Base-by-base conservation (phyloP, 2,113 vertebrate species). In the Lagopus leucura region DNA sequence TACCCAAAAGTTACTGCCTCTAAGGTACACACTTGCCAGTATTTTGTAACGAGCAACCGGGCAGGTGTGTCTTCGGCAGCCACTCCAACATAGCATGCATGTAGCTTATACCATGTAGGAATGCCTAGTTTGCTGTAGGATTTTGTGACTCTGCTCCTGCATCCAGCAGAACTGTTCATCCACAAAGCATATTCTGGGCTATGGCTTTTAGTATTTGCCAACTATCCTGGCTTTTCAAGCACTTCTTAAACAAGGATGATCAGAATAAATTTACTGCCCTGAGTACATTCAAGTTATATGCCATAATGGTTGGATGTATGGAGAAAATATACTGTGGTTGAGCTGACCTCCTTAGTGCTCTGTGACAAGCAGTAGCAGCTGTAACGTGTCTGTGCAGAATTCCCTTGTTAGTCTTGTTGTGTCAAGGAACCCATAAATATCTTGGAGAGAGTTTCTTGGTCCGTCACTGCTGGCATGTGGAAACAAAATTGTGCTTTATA, bases 381-480 rank as follows among this genome's bases (percentile, higher is more conserved):
- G 45, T 67, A 90, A 80, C 21, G 1, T 73, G 85, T 57, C 91
- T 92, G 50, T 57, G 63, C 85, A 75, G 61, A 52, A 88, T 76
- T 79, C 27, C 66, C 96, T 96, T 89, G 93, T 95, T 97, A 96
- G 95, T 88, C 90, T 82, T 89, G 78, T 95, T 95, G 63, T 8
- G 24, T 91, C 88, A 91, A 93, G 91, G 90, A 95, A 73, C 96
- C 97, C 90, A 60, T 91, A 90, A 96, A 95, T 97, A 94, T 50
- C 94, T 74, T 48, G 88, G 74, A 78, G 82, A 69, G 61, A 70
- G 8, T 88, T 34, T 95, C 95, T 81, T 89, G 91, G 92, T 93
- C 91, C 90, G 11, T 94, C 84, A 34, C 85, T 94, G 93, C 94
- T 96, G 75, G 74, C 86, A 76, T 83, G 87, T 96, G 94, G 79